These are phyloP conservation scores for Condylostylus longicornis DNA, from an alignment of 1,140 invertebrate genomes.

Conservation along the genomic window DNA sequence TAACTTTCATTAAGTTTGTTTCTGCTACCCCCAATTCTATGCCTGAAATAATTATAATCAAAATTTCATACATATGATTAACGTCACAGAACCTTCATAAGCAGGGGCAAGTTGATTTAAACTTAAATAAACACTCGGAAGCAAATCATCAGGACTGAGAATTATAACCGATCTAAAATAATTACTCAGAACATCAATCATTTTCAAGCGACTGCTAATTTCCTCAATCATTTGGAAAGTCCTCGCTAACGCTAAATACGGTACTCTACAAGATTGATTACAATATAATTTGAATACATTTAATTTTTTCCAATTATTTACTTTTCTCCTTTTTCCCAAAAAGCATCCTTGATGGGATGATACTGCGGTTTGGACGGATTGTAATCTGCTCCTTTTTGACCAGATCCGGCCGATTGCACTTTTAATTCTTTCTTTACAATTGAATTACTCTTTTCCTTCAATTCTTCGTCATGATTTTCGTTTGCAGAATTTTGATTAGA, in stretches of 20 bases:
- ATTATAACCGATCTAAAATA: slow-evolving; percentile 86
- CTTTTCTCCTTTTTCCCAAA: slow-evolving; percentile 64
- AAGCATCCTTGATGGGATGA: slow-evolving; percentile 80
- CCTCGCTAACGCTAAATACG: slow-evolving; percentile 80
- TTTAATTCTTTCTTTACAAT: slow-evolving; percentile 1
- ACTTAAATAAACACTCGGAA: slow-evolving; percentile 85
- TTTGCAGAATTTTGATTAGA: not conserved
- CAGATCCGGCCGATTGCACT: not conserved
- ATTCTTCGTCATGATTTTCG: not conserved
- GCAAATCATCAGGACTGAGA: slow-evolving; percentile 72
- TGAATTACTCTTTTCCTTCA: not conserved
- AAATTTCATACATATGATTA: too few relatives aligned
- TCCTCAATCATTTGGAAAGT: slow-evolving; percentile 87
- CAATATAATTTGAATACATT: not conserved
- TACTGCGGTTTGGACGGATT: slow-evolving; percentile 65
- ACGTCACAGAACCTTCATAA: slow-evolving; percentile 55
- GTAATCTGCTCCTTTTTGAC: slow-evolving; percentile 39
- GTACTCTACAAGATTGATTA: slow-evolving; percentile 44
- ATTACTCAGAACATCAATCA: slow-evolving; percentile 86
- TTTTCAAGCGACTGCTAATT: slow-evolving; percentile 78
- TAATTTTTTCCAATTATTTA: slow-evolving; percentile 23
- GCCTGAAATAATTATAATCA: slow-evolving; percentile 33
- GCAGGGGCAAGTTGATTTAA: slow-evolving; percentile 90
- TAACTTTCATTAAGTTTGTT: slow-evolving; percentile 82
- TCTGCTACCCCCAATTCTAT: slow-evolving; percentile 88